Base-by-base conservation (phyloP, 2,113 vertebrate species). In the Elephas maximus region DNA sequence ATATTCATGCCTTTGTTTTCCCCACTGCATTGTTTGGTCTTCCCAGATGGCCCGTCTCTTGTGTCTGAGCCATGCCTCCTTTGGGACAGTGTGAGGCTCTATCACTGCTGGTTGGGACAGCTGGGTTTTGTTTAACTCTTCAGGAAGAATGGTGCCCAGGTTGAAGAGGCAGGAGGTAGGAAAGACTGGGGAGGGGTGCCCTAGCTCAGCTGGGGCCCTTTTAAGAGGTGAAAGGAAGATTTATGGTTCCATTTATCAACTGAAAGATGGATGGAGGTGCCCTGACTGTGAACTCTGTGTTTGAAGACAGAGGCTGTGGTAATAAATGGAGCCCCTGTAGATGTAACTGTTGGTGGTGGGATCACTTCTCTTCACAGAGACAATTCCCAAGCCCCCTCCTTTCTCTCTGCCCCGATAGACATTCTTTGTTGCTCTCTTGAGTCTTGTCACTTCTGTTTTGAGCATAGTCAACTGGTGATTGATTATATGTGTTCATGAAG, bases 241-340 rank as follows among this genome's bases (percentile, higher is more conserved):
- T 98, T 98, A 97, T 91, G 91, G 94, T 93, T 85, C 82, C 76
- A 21, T 90, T 97, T 95, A 95, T 97, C 91, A 96, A 92, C 94
- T 88, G 94, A 76, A 98, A 97, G 98, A 95, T 98, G 97, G 97
- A 98, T 98, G 98, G 98, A 96, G 96, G 92, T 33, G 96, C 92
- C 97, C 97, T 97, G 96, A 81, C 94, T 97, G 96, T 98, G 98
- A 98, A 98, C 97, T 97, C 97, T 57, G 0, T 91, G 93, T 98
- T 97, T 98, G 97, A 97, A 98, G 97, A 76, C 73, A 94, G 92
- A 97, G 96, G 60, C 65, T 53, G 93, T 89, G 97, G 96, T 98
- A 97, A 98, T 98, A 98, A 98, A 96, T 93, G 71, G 96, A 96
- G 95, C 87, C 90, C 76, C 90, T 53, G 95, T 92, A 93, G 97